A percentile compares a stretch with the other conserved stretches of the same genome.
Conservation (phyloP, 1,140 invertebrate species). For the Uloborus diversus region DNA sequence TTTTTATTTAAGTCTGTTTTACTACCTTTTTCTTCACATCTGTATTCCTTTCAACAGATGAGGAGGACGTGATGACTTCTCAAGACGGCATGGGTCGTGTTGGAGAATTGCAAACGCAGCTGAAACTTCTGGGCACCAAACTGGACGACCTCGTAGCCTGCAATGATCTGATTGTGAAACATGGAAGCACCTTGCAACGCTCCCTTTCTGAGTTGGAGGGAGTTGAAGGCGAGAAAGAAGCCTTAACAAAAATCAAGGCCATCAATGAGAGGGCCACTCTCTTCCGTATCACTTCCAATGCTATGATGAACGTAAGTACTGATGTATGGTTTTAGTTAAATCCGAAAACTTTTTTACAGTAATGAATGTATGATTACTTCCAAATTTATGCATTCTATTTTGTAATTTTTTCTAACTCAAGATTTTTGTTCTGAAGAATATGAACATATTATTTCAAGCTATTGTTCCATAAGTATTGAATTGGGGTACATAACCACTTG, state of each 20-base stretch:
- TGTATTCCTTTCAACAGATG: conserved; percentile 69
- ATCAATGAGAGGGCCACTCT: conserved; percentile 90
- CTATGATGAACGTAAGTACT: conserved; percentile 93
- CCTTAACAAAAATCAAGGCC: conserved; percentile 75
- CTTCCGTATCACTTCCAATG: conserved; percentile 92
- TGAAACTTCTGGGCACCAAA: conserved; percentile 73
- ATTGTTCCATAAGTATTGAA: too few species aligned
- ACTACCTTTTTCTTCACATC: too few species aligned
- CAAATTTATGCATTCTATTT: too few species aligned
- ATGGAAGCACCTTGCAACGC: conserved; percentile 83
- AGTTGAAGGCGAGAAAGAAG: conserved; percentile 71
- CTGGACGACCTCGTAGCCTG: conserved; percentile 90
- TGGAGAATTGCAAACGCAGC: conserved; percentile 70
- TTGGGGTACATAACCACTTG: too few species aligned
- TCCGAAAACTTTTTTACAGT: neutral
- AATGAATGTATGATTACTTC: neutral
- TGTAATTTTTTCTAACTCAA: too few species aligned
- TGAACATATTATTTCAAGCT: too few species aligned
- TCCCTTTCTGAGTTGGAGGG: conserved; percentile 85
- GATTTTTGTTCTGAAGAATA: too few species aligned
- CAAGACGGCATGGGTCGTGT: too few species aligned
- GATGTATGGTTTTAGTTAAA: neutral
- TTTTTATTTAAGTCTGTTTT: too few species aligned
- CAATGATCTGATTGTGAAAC: conserved; percentile 88
- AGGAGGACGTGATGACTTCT: conserved; percentile 70